Evolutionary conservation across 2,797 vertebrate species (phyloP).

Genomic region (Luscinia megarhynchos): DNA sequence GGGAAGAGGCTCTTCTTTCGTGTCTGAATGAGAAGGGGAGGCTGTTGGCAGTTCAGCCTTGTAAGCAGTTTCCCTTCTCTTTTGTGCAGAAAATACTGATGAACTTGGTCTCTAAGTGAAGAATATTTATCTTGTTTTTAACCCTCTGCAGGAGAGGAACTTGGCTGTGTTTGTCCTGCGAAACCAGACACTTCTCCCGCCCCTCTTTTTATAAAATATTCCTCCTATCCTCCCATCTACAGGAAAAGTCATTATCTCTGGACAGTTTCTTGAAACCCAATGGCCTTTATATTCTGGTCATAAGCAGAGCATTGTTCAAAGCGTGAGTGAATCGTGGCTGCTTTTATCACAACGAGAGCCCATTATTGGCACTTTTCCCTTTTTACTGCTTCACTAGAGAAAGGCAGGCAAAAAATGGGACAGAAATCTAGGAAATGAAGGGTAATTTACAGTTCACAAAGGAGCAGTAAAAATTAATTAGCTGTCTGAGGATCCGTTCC

Average conservation of each 20-base stretch:
- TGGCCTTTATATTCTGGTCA: constrained; percentile 54
- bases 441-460: constrained; percentile 73
- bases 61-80: constrained; percentile 63
- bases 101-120: constrained; percentile 16
- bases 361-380: constrained; percentile 62
- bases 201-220: not conserved
- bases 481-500: constrained; percentile 61
- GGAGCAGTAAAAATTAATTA: constrained; percentile 73
- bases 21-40: constrained; percentile 16
- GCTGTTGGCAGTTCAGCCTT: constrained; percentile 26
- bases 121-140: constrained; percentile 28
- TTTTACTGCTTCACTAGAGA: constrained; percentile 57
- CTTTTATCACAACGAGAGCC: constrained; percentile 42
- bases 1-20: constrained; percentile 38
- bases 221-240: constrained; percentile 14
- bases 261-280: constrained; percentile 34
- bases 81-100: constrained; percentile 53
- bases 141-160: not conserved
- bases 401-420: constrained; percentile 48
- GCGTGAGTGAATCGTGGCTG: constrained; percentile 14
- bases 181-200: not conserved
- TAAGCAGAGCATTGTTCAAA: constrained; percentile 40
- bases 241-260: constrained; percentile 49
- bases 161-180: not conserved
- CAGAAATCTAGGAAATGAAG: constrained; percentile 72